phyloP scores from a whole-genome alignment of 2,888 invertebrate genomes.

The Cerastoderma edule region DNA sequence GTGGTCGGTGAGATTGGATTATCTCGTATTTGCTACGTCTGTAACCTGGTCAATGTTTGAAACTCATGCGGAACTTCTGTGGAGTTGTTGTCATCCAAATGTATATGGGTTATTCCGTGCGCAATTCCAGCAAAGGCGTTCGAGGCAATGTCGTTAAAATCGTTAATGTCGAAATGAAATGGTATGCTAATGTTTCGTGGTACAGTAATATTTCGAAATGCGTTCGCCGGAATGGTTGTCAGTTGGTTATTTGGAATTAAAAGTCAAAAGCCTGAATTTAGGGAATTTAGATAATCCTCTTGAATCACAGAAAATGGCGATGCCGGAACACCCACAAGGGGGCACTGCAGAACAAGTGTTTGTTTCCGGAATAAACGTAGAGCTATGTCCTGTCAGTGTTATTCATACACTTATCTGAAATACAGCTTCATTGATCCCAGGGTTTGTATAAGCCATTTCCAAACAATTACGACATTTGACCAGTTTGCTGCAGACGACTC shows the following conservation, averaged over 20 bases:
- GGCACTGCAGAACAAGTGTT: neutral
- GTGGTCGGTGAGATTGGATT: no score
- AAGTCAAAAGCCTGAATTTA: neutral
- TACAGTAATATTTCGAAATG: neutral
- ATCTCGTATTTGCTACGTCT: neutral
- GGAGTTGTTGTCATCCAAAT: neutral
- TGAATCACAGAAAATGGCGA: neutral
- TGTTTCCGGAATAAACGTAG: neutral
- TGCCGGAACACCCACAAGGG: neutral
- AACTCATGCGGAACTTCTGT: neutral
- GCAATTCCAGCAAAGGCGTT: neutral
- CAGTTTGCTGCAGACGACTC: no score
- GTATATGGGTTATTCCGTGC: neutral
- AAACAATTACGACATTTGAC: no score
- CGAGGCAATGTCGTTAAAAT: neutral
- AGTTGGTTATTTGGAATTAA: neutral
- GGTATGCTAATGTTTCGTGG: neutral
- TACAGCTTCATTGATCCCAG: no score
- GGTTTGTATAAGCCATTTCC: no score
- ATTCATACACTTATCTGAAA: no score
- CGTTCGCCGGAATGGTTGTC: neutral
- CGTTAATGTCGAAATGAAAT: neutral
- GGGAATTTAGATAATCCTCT: neutral
- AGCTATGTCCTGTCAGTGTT: no score
- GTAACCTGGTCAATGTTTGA: neutral